Conservation (phyloP, 1,140 invertebrate genomes). For the Apolygus lucorum region DNA sequence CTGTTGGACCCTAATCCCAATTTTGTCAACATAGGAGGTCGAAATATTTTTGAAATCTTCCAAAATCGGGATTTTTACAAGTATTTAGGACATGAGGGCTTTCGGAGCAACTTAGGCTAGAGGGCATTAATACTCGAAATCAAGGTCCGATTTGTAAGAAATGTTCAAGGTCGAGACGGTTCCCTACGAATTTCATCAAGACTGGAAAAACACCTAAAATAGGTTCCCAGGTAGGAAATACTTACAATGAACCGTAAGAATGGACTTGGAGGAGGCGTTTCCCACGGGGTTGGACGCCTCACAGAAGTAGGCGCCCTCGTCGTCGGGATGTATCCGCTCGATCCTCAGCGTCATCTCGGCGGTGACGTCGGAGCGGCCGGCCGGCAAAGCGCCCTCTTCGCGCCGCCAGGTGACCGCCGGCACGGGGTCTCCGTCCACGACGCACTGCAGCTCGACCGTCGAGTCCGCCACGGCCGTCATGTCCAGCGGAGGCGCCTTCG, state of each 20-base stretch:
- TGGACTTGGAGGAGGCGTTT: slow-evolving; percentile 60
- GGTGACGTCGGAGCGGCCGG: slow-evolving; percentile 59
- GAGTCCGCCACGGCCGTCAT: slow-evolving; percentile 70
- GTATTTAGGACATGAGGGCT: too few species aligned
- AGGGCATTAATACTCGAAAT: too few species aligned
- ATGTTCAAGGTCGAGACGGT: too few species aligned
- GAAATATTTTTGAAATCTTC: too few species aligned
- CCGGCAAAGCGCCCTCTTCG: slow-evolving; percentile 73
- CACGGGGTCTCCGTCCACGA: slow-evolving; percentile 80
- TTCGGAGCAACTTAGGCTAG: too few species aligned
- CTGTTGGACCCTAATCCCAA: too few species aligned
- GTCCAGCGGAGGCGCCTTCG: slow-evolving; percentile 76
- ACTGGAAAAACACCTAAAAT: too few species aligned
- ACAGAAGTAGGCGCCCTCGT: slow-evolving; percentile 75
- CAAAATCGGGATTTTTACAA: too few species aligned
- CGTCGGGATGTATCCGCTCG: slow-evolving; percentile 59
- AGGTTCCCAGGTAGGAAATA: too few species aligned
- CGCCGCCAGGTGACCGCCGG: slow-evolving; percentile 83
- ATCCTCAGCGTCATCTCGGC: slow-evolving; percentile 69
- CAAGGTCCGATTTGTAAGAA: too few species aligned
- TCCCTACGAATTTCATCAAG: too few species aligned
- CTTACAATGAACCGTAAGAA: slow-evolving; percentile 68
- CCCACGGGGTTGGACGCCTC: slow-evolving; percentile 71
- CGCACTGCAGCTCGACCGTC: slow-evolving; percentile 77
- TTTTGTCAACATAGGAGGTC: too few species aligned